Base-by-base conservation (phyloP, 2,888 invertebrate genomes). In the Amiota mariae region DNA sequence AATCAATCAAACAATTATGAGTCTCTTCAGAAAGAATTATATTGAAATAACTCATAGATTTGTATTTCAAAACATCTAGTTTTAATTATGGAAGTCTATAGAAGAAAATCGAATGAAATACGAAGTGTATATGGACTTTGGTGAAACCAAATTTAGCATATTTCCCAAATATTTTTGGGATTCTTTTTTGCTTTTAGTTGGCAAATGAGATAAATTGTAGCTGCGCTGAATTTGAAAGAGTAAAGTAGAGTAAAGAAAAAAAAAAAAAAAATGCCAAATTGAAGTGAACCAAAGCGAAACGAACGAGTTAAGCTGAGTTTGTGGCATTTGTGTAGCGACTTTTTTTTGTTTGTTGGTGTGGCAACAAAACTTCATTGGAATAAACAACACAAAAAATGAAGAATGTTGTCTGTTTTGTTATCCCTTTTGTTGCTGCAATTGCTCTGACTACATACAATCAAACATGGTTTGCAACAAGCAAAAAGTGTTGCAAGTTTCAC, bases 141-240 rank as follows among this genome's bases (percentile, higher is more conserved):
- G 36, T 36, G 6, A 36, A 6, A 36, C 36, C 36, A 6, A 36
- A 36, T 6, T 36, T 4, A 36, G 2, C 6, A 36, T 36, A 36
- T 36, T 36, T 36, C 36, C 6, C 6, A 36, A 6, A 36, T 36
- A 2, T 6, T 36, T 36, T 36, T 61, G 8, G 2, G 10, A 36
- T 36, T 61, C n/a, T 36, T 61, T 61, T 61, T 36, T 63, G 24
- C 13, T 36, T 20, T 36, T 12, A 63, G 63, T 46, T 63, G 24
- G 59, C 36, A 59, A 59, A 59, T 20, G 59, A 59, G 59, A 59
- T 59, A 59, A 59, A 59, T 59, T 18, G 59, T 59, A 59, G 66
- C 49, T 12, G 18, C 66, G 49, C 48, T 18, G 18, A 66, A 48
- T 66, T 48, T 18, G 15, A 63, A 63, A 66, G 15, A 9, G 66